Percentiles rank a stretch among this genome's conserved stretches.
Conservation (phyloP, 2,797 vertebrate species). For the Cuniculus paca region DNA sequence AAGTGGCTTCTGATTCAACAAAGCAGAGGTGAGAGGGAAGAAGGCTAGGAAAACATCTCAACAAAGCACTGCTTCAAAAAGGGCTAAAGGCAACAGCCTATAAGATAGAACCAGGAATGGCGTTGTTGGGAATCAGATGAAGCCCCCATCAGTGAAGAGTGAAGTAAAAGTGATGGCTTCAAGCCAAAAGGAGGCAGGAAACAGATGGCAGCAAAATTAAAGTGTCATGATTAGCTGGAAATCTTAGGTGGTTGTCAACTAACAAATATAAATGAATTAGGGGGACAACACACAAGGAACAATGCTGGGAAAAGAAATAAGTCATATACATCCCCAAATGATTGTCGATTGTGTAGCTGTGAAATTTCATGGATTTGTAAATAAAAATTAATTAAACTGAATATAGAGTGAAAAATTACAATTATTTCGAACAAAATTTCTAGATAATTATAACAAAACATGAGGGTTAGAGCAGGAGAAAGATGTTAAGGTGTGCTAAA, state of each 20-base stretch:
- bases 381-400: slow-evolving; percentile 61
- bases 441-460: slow-evolving; percentile 51
- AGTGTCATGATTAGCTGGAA: slow-evolving; percentile 67
- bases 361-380: slow-evolving; percentile 58
- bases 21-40: neutral
- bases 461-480: neutral
- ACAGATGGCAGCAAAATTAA: slow-evolving; percentile 79
- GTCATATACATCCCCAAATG: slow-evolving; percentile 45
- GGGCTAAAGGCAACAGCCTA: neutral
- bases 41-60: neutral
- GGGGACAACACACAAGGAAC: neutral
- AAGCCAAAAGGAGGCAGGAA: slow-evolving; percentile 60
- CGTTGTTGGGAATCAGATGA: neutral
- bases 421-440: slow-evolving; percentile 30
- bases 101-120: neutral
- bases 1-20: slow-evolving; percentile 9
- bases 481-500: neutral
- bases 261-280: slow-evolving; percentile 63
- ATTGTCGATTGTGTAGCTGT: neutral
- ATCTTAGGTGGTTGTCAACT: slow-evolving; percentile 67
- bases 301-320: slow-evolving; percentile 50
- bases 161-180: slow-evolving; percentile 49
- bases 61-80: neutral
- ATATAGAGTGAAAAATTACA: slow-evolving; percentile 25
- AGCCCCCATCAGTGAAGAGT: neutral